phyloP scores from a whole-genome alignment of 2,113 vertebrate genomes.

The Cathartes aura region DNA sequence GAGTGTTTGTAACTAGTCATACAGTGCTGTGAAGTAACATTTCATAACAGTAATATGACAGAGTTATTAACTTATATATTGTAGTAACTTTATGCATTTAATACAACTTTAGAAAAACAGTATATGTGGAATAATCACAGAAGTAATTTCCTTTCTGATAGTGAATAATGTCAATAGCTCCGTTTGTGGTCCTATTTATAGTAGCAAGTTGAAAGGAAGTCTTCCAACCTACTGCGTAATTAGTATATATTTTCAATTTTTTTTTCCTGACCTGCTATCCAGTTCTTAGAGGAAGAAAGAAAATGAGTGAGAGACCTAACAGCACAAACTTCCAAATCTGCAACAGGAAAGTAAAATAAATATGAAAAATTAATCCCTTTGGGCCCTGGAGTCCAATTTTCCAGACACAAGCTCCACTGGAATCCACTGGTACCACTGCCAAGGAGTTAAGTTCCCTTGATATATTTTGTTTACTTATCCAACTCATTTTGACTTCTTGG shows the following conservation, averaged over 20 bases:
- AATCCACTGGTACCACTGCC: constrained; percentile 23
- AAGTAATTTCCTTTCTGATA: background rate
- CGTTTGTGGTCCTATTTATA: background rate
- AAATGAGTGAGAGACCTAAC: constrained; percentile 6
- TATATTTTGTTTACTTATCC: constrained; percentile 20
- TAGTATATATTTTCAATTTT: background rate
- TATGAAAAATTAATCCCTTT: constrained; percentile 58
- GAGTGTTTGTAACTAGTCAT: background rate
- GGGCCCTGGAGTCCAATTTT: constrained; percentile 16
- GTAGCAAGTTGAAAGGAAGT: background rate
- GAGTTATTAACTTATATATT: background rate
- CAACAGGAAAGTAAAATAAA: constrained; percentile 51
- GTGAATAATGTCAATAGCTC: background rate
- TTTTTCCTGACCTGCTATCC: background rate
- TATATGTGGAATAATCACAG: background rate
- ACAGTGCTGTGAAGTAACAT: background rate
- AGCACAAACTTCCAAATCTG: background rate
- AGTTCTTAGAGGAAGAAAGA: background rate
- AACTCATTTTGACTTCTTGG: constrained; percentile 18
- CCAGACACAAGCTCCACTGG: constrained; percentile 26
- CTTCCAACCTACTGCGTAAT: constrained; percentile 5
- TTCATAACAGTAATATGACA: background rate
- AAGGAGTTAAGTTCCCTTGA: constrained; percentile 18
- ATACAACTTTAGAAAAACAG: background rate
- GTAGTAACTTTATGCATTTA: background rate